phyloP scores from a whole-genome alignment of 2,888 invertebrate genomes.

The Trichogramma dendrolimi region DNA sequence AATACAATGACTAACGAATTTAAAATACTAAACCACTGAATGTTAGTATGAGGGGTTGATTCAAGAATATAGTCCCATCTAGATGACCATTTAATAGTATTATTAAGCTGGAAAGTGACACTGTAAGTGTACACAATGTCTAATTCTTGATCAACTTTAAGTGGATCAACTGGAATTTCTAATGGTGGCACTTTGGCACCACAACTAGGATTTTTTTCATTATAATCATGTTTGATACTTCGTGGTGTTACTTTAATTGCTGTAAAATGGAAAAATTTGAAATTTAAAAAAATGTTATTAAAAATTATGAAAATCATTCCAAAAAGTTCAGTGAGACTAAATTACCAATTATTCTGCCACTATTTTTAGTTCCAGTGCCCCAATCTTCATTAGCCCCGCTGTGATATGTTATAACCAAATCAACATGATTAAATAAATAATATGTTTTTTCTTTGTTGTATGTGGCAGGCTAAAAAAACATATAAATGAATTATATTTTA shows the following conservation, averaged over 20 bases:
- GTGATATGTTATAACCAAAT: slow-evolving; percentile 89
- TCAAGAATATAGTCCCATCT: slow-evolving; percentile 99
- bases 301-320: slow-evolving; percentile 4
- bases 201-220: slow-evolving; percentile 40
- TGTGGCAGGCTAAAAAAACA: slow-evolving; percentile 46
- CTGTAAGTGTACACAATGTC: slow-evolving; percentile 82
- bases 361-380: slow-evolving; percentile 74
- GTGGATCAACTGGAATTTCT: slow-evolving; percentile 63
- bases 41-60: slow-evolving; percentile 97
- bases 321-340: slow-evolving; percentile 30
- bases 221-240: slow-evolving; percentile 54
- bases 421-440: slow-evolving; percentile 96
- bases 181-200: slow-evolving; percentile 58
- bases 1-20: slow-evolving; percentile 96
- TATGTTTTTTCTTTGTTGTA: slow-evolving; percentile 69
- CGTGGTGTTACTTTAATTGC: slow-evolving; percentile 55
- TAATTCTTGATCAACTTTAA: slow-evolving; percentile 54
- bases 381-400: slow-evolving; percentile 83
- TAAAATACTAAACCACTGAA: slow-evolving; percentile 98
- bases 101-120: slow-evolving; percentile 73
- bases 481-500: neutral
- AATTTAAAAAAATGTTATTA: slow-evolving; percentile 4
- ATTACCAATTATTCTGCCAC: slow-evolving; percentile 76
- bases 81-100: slow-evolving; percentile 93
- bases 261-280: slow-evolving; percentile 37